Evolutionary conservation across 2,113 vertebrate genomes (phyloP).

Genomic region (Dicaeum eximium): DNA sequence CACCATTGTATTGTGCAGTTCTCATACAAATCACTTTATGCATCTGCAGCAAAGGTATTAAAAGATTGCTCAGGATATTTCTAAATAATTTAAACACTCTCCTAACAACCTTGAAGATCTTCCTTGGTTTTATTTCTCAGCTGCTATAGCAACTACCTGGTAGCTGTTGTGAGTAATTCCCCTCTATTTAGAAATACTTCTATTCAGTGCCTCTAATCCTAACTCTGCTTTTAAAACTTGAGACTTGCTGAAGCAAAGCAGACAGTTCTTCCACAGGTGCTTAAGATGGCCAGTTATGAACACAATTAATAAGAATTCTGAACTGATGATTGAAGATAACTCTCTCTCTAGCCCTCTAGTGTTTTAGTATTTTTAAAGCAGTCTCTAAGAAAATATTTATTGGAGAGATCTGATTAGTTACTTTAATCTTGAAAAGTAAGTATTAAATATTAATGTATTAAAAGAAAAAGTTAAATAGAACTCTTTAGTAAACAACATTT

Average conservation of each 20-base stretch:
- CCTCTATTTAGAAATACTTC: neutral
- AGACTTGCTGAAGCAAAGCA: neutral
- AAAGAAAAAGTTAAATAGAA: neutral
- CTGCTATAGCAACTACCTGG: neutral
- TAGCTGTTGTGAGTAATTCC: neutral
- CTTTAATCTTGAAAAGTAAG: neutral
- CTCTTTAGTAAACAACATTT: neutral
- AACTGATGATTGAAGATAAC: neutral
- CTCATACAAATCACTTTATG: neutral
- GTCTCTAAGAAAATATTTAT: neutral
- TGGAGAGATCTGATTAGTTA: neutral
- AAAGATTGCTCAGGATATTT: neutral
- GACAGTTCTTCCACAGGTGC: neutral
- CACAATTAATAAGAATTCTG: neutral
- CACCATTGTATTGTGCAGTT: fast-evolving
- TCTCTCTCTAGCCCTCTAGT: neutral
- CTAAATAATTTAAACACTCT: neutral
- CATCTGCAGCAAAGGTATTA: neutral
- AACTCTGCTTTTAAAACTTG: neutral
- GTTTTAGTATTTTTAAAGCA: constrained; percentile 10
- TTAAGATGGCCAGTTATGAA: neutral
- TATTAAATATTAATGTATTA: neutral
- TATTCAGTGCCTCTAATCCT: neutral
- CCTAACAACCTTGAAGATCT: neutral
- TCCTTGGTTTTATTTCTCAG: neutral